Conservation (phyloP, 2,797 vertebrate genomes). For the Trachurus trachurus region DNA sequence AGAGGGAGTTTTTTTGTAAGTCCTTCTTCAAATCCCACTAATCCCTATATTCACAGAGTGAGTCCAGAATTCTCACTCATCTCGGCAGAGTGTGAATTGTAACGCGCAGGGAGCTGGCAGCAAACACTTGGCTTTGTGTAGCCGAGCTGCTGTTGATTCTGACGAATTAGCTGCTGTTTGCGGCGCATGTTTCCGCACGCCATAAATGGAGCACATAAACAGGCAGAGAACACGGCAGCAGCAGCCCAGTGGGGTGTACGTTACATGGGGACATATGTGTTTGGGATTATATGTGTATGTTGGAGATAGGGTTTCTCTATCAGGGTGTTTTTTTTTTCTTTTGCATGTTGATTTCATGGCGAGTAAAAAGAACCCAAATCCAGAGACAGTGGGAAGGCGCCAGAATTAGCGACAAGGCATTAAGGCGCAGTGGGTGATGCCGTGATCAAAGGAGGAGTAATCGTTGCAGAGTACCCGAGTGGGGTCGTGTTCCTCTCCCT, state of each 20-base stretch:
- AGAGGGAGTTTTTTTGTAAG: conserved; percentile 70
- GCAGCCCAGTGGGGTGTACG: conserved; percentile 48
- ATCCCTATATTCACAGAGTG: conserved; percentile 76
- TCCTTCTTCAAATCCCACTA: conserved; percentile 76
- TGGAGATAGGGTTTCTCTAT: conserved; percentile 50
- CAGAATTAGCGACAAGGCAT: conserved; percentile 74
- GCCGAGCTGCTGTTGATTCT: conserved; percentile 68
- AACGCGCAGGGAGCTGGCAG: conserved; percentile 71
- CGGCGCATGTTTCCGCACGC: conserved; percentile 27
- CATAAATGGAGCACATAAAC: conserved; percentile 40
- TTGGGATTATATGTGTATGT: conserved; percentile 53
- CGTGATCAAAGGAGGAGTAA: conserved; percentile 78
- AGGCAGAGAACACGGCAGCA: conserved; percentile 26
- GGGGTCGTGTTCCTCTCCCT: conserved; percentile 58
- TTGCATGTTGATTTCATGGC: conserved; percentile 52
- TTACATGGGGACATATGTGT: conserved; percentile 46
- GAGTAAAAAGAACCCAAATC: conserved; percentile 58
- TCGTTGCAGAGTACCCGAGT: conserved; percentile 57
- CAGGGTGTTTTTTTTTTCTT: conserved; percentile 17
- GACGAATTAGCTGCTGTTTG: conserved; percentile 72
- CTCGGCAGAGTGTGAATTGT: conserved; percentile 69
- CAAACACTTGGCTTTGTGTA: conserved; percentile 66
- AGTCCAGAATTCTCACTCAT: conserved; percentile 72
- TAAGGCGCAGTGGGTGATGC: conserved; percentile 64
- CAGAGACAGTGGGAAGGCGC: conserved; percentile 58